Percentiles rank a stretch among this genome's conserved stretches.
Evolutionary conservation across 2,888 invertebrate species (phyloP).

Genomic region (Eupeodes latifasciatus): DNA sequence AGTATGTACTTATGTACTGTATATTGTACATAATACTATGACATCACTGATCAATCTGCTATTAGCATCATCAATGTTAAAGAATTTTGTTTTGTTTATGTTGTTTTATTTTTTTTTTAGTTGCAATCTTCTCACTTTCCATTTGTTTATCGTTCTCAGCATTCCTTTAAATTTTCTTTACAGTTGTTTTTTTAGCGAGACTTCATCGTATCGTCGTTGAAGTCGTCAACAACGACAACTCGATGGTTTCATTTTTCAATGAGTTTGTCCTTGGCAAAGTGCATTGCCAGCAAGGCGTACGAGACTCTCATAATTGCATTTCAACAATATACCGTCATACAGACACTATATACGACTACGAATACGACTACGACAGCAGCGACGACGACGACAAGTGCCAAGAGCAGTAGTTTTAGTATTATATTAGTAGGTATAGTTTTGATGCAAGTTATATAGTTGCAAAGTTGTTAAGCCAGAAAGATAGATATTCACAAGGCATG

Average conservation of each 20-base stretch:
- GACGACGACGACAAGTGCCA: conserved; percentile 31
- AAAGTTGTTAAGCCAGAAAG: conserved; percentile 23
- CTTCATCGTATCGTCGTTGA: not conserved
- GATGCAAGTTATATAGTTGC: conserved; percentile 25
- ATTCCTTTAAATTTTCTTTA: conserved; percentile 62
- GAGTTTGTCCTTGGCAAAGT: conserved; percentile 83
- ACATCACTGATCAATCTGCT: conserved; percentile 18
- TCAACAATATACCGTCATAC: conserved; percentile 14
- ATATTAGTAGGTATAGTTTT: conserved; percentile 10
- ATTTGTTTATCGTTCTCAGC: conserved; percentile 70
- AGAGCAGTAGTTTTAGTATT: conserved; percentile 6
- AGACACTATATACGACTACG: no score
- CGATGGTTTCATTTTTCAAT: conserved; percentile 81
- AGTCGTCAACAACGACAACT: conserved; percentile 35
- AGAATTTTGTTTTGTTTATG: conserved; percentile 25
- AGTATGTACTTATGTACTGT: no score
- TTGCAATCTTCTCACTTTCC: conserved; percentile 72
- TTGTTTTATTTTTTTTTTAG: conserved; percentile 11
- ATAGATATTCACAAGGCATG: not conserved
- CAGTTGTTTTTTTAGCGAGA: conserved; percentile 20
- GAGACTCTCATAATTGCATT: conserved; percentile 73
- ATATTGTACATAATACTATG: not conserved
- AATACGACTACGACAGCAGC: not conserved
- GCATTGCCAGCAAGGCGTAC: conserved; percentile 80
- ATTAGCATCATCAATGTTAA: not conserved